Base-by-base conservation (phyloP, 2,888 invertebrate species). In the Lathronympha strigana region DNA sequence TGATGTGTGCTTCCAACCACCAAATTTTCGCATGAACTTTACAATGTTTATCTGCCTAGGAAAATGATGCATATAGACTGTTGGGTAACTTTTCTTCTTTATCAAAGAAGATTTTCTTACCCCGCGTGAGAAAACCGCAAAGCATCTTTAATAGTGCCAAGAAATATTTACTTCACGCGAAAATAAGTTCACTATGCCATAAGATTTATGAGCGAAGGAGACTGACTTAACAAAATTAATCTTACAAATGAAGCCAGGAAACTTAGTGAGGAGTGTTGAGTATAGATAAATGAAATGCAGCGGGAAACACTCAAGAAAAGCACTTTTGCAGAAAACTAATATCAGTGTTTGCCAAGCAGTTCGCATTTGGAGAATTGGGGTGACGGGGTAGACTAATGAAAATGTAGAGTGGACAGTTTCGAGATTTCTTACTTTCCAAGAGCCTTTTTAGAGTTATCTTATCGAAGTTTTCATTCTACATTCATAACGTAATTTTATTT, bases 261-360 rank as follows among this genome's bases (percentile, higher is more conserved):
- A 66, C 60, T 66, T 61, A 54, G 60, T 28, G 54, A 66, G 64
- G 62, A 62, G 47, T 66, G 66, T 66, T 66, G 47, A 47, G 61
- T 61, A 66, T 61, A 75, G 70, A 72, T 72, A 69, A 76, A 82
- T 84, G 84, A 88, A 82, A 87, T 86, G 86, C 86, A 83, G 81
- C 82, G 76, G 78, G 81, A 86, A 86, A 84, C 85, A 88, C 87
- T 88, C 81, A 83, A 79, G 82, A 73, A 75, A 75, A 88, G 84
- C 88, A 86, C 81, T 88, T 84, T 84, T 81, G 79, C 73, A 83
- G 80, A 81, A 84, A 88, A 86, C 87, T 88, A 88, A 89, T 89
- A 89, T 88, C 88, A 81, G 79, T 88, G 84, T 88, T 89, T 88
- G 88, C 86, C 87, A 89, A 88, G 81, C 86, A 86, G 85, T 81